phyloP scores from a whole-genome alignment of 1,140 invertebrate species.

The Marisa cornuarietis region DNA sequence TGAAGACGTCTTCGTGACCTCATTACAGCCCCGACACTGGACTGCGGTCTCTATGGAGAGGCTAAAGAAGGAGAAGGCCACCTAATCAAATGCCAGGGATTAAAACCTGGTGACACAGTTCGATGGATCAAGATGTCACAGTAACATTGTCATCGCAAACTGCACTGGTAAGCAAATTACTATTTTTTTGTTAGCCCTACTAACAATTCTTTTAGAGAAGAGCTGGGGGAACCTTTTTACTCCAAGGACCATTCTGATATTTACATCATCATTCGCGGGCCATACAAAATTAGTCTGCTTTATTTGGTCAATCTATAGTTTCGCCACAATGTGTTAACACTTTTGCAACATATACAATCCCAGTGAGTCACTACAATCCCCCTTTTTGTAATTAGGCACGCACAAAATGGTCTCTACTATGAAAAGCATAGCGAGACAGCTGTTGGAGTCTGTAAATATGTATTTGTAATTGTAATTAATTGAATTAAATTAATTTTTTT shows the following conservation, averaged over 20 bases:
- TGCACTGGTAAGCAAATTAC: not conserved
- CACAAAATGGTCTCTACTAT: too few relatives aligned
- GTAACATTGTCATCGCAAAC: not conserved
- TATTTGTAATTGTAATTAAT: too few relatives aligned
- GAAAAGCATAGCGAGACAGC: too few relatives aligned
- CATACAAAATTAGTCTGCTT: not conserved
- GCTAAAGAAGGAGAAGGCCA: not conserved
- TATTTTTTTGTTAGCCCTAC: not conserved
- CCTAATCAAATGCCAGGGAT: not conserved
- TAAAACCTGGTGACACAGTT: not conserved
- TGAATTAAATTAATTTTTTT: too few relatives aligned
- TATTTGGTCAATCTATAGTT: not conserved
- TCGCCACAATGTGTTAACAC: not conserved
- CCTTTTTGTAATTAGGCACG: too few relatives aligned
- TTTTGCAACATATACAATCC: too few relatives aligned
- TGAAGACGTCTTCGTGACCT: too few relatives aligned
- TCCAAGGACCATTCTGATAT: not conserved
- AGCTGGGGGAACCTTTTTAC: not conserved
- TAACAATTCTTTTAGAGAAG: not conserved
- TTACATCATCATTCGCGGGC: too few relatives aligned
- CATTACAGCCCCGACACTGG: not conserved
- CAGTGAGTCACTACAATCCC: too few relatives aligned
- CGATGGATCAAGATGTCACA: not conserved
- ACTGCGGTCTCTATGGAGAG: not conserved
- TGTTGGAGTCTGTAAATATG: too few relatives aligned